Evolutionary conservation across 92 coral and sea anemone species (phyloP).

Genomic region (Porites cylindrica): DNA sequence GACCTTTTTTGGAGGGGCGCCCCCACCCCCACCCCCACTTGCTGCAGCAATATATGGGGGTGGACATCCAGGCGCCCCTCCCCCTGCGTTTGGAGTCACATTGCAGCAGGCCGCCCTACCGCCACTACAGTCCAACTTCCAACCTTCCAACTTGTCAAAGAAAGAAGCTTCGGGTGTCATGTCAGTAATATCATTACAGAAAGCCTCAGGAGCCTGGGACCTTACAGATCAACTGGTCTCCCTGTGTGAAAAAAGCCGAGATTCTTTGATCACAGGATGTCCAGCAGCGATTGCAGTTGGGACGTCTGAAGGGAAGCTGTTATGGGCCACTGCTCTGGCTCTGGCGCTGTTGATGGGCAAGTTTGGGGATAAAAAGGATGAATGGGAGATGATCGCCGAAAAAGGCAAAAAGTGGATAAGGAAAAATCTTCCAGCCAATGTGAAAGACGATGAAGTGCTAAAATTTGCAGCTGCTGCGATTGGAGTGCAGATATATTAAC

Average conservation of each 20-base stretch:
- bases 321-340: constrained; percentile 91
- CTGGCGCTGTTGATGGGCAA: constrained; percentile 58
- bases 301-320: constrained; percentile 46
- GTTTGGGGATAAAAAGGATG: constrained; percentile 62
- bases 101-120: background rate
- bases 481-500: background rate
- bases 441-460: constrained; percentile 7
- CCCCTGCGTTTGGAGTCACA: background rate
- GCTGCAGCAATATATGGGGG: background rate
- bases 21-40: background rate
- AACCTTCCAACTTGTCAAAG: background rate
- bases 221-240: constrained; percentile 66
- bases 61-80: constrained; percentile 1
- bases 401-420: constrained; percentile 77
- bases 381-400: constrained; percentile 84
- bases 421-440: constrained; percentile 50
- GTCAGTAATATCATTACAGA: constrained; percentile 73
- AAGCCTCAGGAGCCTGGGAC: constrained; percentile 92
- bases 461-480: constrained; percentile 15
- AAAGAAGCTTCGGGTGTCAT: constrained; percentile 11
- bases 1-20: background rate
- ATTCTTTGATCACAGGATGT: constrained; percentile 58
- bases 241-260: constrained; percentile 51
- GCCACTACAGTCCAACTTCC: background rate
- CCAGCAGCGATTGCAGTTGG: constrained; percentile 61